Base-by-base conservation (phyloP, 2,797 vertebrate genomes). In the Discoglossus pictus region DNA sequence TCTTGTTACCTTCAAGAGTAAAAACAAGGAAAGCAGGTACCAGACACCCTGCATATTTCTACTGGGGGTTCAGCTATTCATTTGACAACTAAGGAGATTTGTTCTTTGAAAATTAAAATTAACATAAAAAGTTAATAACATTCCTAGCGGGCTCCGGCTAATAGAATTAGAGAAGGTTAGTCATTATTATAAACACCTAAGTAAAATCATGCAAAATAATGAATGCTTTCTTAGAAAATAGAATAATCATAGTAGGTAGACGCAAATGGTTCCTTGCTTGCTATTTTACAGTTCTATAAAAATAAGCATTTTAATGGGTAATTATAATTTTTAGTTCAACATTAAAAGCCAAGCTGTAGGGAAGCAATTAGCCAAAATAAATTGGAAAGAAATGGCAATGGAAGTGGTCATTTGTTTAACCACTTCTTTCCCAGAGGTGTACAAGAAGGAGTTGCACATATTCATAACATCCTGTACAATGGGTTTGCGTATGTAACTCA, bases 61-160 rank as follows among this genome's bases (percentile, higher is more conserved):
- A 31, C 46, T 68, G 68, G 59, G 69, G 64, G 72, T 36, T 56
- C 75, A 44, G 68, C 77, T 75, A 78, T 74, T 58, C 67, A 69
- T 9, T 35, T 74, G 21, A 58, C 76, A 72, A 74, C 59, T 77
- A 78, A 78, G 75, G 76, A 68, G 60, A 66, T 80, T 75, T 73
- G 25, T 73, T 6, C 9, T 72, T 80, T 77, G 70, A 73, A 73
- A 44, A 77, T 76, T 73, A 76, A 68, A 71, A 71, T 71, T 65
- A 71, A 77, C 83, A 44, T 2, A 73, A 81, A n/a, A 82, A 78
- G 76, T 74, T 80, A 70, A 77, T 79, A 79, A 79, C 25, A 21
- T 78, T 81, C 58, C 54, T 68, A 40, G 67, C 73, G 71, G 61
- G 71, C 52, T 67, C 66, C 79, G 77, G 77, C 80, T 75, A 77